Percentiles rank a stretch among this genome's conserved stretches.
Evolutionary conservation across 1,140 invertebrate genomes (phyloP).

Genomic region (Colletes gigas): DNA sequence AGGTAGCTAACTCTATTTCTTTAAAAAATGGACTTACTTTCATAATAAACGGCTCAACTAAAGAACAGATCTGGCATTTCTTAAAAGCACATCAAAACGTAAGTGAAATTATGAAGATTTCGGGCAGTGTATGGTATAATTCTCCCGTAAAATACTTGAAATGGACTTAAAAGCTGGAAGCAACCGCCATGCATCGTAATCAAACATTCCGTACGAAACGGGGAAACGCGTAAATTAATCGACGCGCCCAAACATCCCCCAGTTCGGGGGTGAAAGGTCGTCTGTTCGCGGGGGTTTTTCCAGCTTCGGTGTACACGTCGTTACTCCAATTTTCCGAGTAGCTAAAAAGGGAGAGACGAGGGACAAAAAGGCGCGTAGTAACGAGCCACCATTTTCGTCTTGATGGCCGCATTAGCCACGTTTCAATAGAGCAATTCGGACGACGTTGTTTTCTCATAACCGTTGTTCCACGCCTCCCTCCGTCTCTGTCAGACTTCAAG

Average conservation of each 20-base stretch:
- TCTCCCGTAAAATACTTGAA: too few relatives aligned
- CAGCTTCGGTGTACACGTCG: slow-evolving; percentile 3
- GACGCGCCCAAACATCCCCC: background rate
- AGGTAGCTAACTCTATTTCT: too few relatives aligned
- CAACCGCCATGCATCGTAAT: background rate
- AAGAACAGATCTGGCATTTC: too few relatives aligned
- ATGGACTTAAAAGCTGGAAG: too few relatives aligned
- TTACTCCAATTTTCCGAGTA: slow-evolving; percentile 39
- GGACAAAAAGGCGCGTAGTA: background rate
- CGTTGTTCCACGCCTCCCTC: background rate
- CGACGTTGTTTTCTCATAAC: slow-evolving; percentile 28
- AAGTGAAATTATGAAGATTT: too few relatives aligned
- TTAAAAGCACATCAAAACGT: too few relatives aligned
- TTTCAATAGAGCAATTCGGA: slow-evolving; percentile 15
- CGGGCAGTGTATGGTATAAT: too few relatives aligned
- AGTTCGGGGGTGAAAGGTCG: background rate
- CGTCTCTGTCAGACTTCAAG: background rate
- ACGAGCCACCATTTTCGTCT: slow-evolving; percentile 34
- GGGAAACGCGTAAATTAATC: slow-evolving; percentile 37
- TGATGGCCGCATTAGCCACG: slow-evolving; percentile 33
- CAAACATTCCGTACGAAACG: slow-evolving; percentile 20
- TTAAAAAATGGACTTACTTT: too few relatives aligned
- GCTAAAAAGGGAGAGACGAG: background rate
- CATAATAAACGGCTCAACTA: too few relatives aligned
- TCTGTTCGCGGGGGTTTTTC: background rate